Conservation (phyloP, 1,140 invertebrate species). For the Pogonomyrmex barbatus region DNA sequence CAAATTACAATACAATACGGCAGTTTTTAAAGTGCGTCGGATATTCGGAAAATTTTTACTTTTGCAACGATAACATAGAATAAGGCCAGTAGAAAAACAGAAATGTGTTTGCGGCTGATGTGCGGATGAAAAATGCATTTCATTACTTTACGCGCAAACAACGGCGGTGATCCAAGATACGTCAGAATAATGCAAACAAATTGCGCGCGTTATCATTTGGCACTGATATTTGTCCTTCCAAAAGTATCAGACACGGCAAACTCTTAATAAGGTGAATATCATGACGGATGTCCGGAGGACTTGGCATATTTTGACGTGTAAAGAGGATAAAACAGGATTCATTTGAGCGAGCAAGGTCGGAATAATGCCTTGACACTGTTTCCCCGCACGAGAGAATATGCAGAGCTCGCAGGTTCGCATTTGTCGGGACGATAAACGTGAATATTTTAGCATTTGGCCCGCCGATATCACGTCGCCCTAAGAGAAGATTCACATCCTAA, state of each 20-base stretch:
- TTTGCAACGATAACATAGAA: slow-evolving; percentile 12
- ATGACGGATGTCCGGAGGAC: slow-evolving; percentile 55
- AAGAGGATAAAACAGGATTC: background rate
- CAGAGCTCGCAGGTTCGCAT: slow-evolving; percentile 46
- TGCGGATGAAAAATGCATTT: slow-evolving; percentile 68
- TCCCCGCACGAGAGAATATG: slow-evolving; percentile 6
- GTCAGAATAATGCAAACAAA: slow-evolving; percentile 71
- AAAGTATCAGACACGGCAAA: slow-evolving; percentile 45
- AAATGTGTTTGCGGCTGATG: slow-evolving; percentile 12
- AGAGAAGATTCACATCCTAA: slow-evolving; percentile 38
- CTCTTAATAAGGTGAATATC: slow-evolving; percentile 56
- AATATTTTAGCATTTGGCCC: slow-evolving; percentile 60
- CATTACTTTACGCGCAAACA: slow-evolving; percentile 19
- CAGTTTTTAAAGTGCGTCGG: background rate
- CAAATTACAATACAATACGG: background rate
- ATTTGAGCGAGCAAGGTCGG: background rate
- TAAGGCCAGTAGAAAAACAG: background rate
- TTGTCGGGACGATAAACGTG: slow-evolving; percentile 58
- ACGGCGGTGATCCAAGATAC: slow-evolving; percentile 24
- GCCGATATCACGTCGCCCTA: slow-evolving; percentile 38
- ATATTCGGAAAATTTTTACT: background rate
- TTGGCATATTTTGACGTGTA: background rate
- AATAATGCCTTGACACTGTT: slow-evolving; percentile 34
- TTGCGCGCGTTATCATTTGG: slow-evolving; percentile 41
- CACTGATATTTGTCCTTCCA: slow-evolving; percentile 10